These are phyloP conservation scores for Listronotus bonariensis DNA, from an alignment of 1,140 invertebrate genomes.

Conservation along the genomic window DNA sequence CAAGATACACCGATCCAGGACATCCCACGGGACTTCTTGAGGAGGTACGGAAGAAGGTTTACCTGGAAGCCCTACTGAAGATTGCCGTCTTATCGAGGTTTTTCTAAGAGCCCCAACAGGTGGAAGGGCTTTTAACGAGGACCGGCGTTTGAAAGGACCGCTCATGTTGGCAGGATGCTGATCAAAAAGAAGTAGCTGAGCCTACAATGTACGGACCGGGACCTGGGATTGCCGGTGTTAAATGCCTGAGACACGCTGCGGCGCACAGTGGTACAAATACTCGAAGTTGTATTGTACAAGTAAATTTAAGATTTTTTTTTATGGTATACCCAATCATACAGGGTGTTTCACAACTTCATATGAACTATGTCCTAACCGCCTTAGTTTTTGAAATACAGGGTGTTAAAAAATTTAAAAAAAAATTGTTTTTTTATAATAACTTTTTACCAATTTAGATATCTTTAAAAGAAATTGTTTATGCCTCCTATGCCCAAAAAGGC, in stretches of 20 bases:
- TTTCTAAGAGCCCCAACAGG: slow-evolving; percentile 39
- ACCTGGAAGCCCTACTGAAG: slow-evolving; percentile 36
- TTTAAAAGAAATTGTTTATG: too few species aligned
- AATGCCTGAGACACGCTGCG: slow-evolving; percentile 17
- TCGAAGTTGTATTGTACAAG: not conserved
- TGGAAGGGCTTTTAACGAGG: slow-evolving; percentile 48
- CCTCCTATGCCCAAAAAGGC: too few species aligned
- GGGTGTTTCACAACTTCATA: too few species aligned
- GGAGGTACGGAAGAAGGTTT: slow-evolving; percentile 23
- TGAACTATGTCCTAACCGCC: too few species aligned
- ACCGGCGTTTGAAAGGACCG: slow-evolving; percentile 51
- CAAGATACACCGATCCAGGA: slow-evolving; percentile 75
- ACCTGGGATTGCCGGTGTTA: slow-evolving; percentile 37
- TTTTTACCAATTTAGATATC: too few species aligned
- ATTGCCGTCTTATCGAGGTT: slow-evolving; percentile 41
- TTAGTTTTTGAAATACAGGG: too few species aligned
- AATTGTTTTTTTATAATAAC: too few species aligned
- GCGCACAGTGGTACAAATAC: not conserved
- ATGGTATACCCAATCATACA: too few species aligned
- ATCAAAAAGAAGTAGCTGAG: slow-evolving; percentile 29
- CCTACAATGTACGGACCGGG: slow-evolving; percentile 19
- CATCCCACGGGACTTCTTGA: slow-evolving; percentile 73
- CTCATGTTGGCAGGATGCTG: slow-evolving; percentile 44
- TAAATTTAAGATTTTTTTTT: too few species aligned
- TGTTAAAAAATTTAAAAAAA: too few species aligned